phyloP scores from a whole-genome alignment of 1,140 invertebrate genomes.

The Chironomus striatipennis region DNA sequence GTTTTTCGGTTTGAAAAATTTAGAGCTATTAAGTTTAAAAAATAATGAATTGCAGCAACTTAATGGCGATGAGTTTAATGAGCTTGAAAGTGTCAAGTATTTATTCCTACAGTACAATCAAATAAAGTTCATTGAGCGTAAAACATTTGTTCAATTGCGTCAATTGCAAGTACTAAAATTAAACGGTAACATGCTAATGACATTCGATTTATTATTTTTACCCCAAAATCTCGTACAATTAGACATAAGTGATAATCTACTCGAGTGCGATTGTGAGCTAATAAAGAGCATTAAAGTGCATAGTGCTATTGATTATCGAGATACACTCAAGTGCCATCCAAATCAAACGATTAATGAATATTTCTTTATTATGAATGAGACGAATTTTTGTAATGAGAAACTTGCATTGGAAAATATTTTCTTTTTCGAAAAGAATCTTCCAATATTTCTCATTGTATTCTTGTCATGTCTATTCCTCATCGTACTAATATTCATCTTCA shows the following conservation, averaged over 20 bases:
- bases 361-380: background rate
- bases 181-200: slow-evolving; percentile 69
- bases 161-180: slow-evolving; percentile 80
- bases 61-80: slow-evolving; percentile 74
- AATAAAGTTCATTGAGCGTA: slow-evolving; percentile 62
- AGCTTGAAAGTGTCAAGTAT: slow-evolving; percentile 65
- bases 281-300: slow-evolving; percentile 1
- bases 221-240: background rate
- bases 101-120: slow-evolving; percentile 79
- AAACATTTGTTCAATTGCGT: slow-evolving; percentile 63
- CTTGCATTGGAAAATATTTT: background rate
- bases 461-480: background rate
- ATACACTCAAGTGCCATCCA: background rate
- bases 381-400: slow-evolving; percentile 18
- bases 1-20: slow-evolving; percentile 75
- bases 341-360: background rate
- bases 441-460: slow-evolving; percentile 15
- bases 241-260: background rate
- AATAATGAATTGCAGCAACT: slow-evolving; percentile 68
- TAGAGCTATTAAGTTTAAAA: slow-evolving; percentile 75
- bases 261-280: slow-evolving; percentile 8
- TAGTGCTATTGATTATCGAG: background rate
- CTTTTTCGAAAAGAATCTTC: slow-evolving; percentile 13
- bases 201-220: background rate
- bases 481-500: background rate